These are phyloP conservation scores for Dasysyrphus tricinctus DNA, from an alignment of 2,888 invertebrate genomes.

Conservation along the genomic window DNA sequence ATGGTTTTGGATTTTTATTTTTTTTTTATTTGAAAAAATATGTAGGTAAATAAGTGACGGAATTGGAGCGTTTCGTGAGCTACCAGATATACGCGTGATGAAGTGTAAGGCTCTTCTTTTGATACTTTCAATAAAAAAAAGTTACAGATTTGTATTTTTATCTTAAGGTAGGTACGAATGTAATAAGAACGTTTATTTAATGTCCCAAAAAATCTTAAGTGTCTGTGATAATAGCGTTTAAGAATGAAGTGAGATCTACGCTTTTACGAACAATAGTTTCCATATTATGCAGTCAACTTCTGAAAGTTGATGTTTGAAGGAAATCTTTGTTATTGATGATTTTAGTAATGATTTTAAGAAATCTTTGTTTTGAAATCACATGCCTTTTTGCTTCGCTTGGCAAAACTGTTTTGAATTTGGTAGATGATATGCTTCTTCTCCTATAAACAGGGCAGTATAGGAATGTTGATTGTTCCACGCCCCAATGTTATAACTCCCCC, in stretches of 20 bases:
- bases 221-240: conserved; percentile 80
- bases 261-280: conserved; percentile 80
- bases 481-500: too few relatives aligned
- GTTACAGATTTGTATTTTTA: background rate
- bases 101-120: conserved; percentile 76
- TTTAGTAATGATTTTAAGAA: conserved; percentile 79
- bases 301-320: conserved; percentile 78
- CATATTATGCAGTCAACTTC: conserved; percentile 79
- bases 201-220: conserved; percentile 76
- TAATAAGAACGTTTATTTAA: conserved; percentile 70
- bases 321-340: conserved; percentile 81
- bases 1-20: conserved; percentile 45
- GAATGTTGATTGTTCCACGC: too few relatives aligned
- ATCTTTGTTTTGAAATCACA: background rate
- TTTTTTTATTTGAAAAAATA: conserved; percentile 3
- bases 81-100: conserved; percentile 80
- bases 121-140: background rate
- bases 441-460: too few relatives aligned
- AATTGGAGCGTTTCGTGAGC: conserved; percentile 77
- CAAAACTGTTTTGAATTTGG: too few relatives aligned
- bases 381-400: too few relatives aligned
- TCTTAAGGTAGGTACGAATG: conserved; percentile 78
- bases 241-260: conserved; percentile 80
- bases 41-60: conserved; percentile 78
- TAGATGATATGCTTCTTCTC: too few relatives aligned